A percentile compares a stretch with the other conserved stretches of the same genome.
phyloP scores from a whole-genome alignment of 2,113 vertebrate genomes.

The Tringa solitaria region DNA sequence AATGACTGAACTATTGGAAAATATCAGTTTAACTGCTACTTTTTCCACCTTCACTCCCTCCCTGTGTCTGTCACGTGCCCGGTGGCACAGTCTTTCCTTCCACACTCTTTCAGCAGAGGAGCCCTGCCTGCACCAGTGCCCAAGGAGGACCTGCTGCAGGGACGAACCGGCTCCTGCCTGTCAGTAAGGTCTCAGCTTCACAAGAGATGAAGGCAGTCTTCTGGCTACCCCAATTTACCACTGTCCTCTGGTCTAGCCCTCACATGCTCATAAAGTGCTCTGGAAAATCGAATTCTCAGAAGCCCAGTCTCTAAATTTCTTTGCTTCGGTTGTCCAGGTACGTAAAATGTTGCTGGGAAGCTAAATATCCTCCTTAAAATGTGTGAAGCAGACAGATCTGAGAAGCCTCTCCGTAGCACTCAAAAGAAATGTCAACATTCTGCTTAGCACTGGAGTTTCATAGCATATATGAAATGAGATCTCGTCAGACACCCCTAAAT shows the following conservation, averaged over 20 bases:
- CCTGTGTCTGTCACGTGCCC: rapidly evolving
- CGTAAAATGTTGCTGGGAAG: background rate
- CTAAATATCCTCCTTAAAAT: background rate
- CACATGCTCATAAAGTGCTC: background rate
- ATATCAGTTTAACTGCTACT: background rate
- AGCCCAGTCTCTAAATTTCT: background rate
- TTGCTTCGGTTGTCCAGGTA: background rate
- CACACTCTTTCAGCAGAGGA: background rate
- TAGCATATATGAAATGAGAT: background rate
- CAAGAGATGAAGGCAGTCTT: background rate
- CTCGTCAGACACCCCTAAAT: background rate
- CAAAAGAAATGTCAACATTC: background rate
- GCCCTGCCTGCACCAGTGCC: background rate
- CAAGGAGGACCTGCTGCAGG: background rate
- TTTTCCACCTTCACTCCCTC: background rate
- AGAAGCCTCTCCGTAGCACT: background rate
- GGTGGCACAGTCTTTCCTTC: background rate
- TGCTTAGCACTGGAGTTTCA: background rate
- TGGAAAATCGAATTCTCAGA: background rate
- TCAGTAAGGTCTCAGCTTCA: background rate
- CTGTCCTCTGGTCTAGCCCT: background rate
- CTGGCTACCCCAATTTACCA: background rate
- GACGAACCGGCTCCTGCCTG: background rate
- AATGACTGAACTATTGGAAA: background rate
- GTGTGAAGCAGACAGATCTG: background rate